Evolutionary conservation across 2,888 invertebrate genomes (phyloP).

Genomic region (Nycteola revayana): DNA sequence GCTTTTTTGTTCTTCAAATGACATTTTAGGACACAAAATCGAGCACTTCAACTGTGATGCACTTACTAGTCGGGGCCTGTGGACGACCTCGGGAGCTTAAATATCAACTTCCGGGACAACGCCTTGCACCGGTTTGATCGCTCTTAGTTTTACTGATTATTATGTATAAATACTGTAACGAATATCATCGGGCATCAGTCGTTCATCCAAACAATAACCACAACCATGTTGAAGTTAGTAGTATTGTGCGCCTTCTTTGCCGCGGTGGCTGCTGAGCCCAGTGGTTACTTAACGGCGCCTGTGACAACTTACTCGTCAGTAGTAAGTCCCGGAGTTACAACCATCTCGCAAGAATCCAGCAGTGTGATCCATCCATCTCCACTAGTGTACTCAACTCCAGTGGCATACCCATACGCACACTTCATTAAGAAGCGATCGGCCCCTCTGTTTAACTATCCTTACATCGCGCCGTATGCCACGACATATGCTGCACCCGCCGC

Average conservation of each 20-base stretch:
- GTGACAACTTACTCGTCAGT: slow-evolving; percentile 29
- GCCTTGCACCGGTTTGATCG: no score
- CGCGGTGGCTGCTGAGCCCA: no score
- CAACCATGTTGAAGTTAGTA: no score
- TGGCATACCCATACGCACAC: slow-evolving; percentile 51
- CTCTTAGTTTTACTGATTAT: no score
- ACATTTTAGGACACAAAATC: background rate
- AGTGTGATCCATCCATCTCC: slow-evolving; percentile 70
- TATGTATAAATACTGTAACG: no score
- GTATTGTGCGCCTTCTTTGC: no score
- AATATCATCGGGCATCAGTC: no score
- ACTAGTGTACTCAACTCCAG: slow-evolving; percentile 46
- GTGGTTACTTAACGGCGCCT: slow-evolving; percentile 5
- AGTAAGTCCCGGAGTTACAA: slow-evolving; percentile 55
- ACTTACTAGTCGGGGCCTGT: slow-evolving; percentile 39
- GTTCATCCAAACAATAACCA: no score
- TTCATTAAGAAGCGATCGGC: slow-evolving; percentile 55
- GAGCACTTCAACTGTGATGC: slow-evolving; percentile 45
- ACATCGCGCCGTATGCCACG: slow-evolving; percentile 33
- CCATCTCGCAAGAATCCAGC: slow-evolving; percentile 62
- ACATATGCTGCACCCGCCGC: slow-evolving; percentile 38
- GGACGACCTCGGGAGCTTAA: no score
- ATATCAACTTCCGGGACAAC: no score
- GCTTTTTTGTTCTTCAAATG: no score
- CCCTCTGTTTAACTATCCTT: slow-evolving; percentile 19